A percentile compares a stretch with the other conserved stretches of the same genome.
Evolutionary conservation across 2,797 vertebrate species (phyloP).

Genomic region (Lagodon rhomboides): DNA sequence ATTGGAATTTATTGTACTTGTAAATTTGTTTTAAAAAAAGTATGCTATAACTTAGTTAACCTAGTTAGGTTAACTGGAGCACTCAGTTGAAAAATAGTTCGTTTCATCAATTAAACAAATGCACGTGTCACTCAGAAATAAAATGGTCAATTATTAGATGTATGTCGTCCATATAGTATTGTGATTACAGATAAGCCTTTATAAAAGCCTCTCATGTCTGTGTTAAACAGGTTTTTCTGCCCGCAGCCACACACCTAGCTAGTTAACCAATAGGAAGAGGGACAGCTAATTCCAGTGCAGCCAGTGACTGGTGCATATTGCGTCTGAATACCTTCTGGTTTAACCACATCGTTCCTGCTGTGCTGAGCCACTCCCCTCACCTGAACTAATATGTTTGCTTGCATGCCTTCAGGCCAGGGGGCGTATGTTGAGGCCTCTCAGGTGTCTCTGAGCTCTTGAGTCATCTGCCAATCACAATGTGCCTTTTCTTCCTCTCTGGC

Average conservation of each 20-base stretch:
- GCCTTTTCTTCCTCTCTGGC: constrained; percentile 56
- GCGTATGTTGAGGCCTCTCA: constrained; percentile 67
- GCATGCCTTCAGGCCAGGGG: constrained; percentile 62
- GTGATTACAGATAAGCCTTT: neutral
- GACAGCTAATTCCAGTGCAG: neutral
- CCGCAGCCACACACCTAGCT: neutral
- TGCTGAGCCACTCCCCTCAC: constrained; percentile 63
- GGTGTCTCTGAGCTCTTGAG: constrained; percentile 68
- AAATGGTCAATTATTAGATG: neutral
- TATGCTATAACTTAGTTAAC: neutral
- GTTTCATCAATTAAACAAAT: neutral
- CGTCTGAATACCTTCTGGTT: constrained; percentile 59
- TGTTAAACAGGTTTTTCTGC: constrained; percentile 33
- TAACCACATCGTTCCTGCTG: constrained; percentile 64
- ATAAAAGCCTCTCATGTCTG: neutral
- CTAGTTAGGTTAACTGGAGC: too few relatives aligned
- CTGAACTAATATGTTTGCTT: constrained; percentile 51
- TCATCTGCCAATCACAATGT: constrained; percentile 69
- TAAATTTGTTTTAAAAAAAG: too few relatives aligned
- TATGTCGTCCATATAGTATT: neutral
- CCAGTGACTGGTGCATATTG: neutral
- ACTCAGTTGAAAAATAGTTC: too few relatives aligned
- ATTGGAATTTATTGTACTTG: too few relatives aligned
- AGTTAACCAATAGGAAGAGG: neutral
- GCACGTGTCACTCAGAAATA: neutral